These are phyloP conservation scores for Gnathonemus echidnorhynchus DNA, from an alignment of 2,113 vertebrate species.

Conservation along the genomic window DNA sequence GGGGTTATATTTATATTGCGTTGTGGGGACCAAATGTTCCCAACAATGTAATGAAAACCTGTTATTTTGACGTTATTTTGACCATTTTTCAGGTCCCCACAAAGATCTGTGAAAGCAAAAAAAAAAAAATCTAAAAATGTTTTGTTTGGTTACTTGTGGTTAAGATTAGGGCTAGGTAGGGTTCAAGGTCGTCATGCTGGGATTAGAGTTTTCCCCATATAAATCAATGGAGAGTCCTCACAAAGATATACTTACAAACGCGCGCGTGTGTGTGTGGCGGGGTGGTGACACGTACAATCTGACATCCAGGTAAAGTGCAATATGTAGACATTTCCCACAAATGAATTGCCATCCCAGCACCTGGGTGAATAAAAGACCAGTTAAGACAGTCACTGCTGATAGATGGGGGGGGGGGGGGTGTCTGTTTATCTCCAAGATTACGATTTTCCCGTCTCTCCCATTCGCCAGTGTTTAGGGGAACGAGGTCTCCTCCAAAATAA, in stretches of 20 bases:
- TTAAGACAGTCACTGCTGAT: constrained; percentile 46
- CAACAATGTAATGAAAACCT: too few relatives aligned
- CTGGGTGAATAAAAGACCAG: constrained; percentile 33
- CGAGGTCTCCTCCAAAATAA: constrained; percentile 19
- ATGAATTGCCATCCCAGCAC: constrained; percentile 41
- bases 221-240: neutral
- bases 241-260: neutral
- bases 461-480: constrained; percentile 26
- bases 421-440: constrained; percentile 33
- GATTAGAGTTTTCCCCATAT: too few relatives aligned
- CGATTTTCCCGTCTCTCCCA: constrained; percentile 26
- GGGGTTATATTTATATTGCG: too few relatives aligned
- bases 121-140: too few relatives aligned
- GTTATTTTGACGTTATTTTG: too few relatives aligned
- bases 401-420: constrained; percentile 12
- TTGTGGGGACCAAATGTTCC: too few relatives aligned
- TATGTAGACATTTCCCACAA: constrained; percentile 44
- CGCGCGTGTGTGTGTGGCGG: neutral
- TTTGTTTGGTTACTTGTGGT: too few relatives aligned
- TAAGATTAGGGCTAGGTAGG: too few relatives aligned
- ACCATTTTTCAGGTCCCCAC: too few relatives aligned
- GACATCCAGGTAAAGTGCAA: constrained; percentile 28
- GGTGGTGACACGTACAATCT: constrained; percentile 44
- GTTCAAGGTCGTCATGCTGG: too few relatives aligned
- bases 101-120: too few relatives aligned